Base-by-base conservation (phyloP, 2,888 invertebrate genomes). In the Acrocyrtus sp. region DNA sequence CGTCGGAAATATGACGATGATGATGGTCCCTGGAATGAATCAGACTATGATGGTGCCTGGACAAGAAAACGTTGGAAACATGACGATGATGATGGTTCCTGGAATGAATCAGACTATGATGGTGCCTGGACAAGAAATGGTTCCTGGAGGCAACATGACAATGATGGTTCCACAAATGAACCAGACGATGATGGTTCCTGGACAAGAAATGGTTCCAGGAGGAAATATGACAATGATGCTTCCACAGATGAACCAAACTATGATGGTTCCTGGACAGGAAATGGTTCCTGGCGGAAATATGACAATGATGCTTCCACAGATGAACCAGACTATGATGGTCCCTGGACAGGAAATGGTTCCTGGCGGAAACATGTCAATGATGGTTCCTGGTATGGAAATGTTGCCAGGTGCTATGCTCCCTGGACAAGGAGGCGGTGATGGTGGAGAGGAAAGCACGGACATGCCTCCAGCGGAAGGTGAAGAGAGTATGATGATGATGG, bases 181-280 rank as follows among this genome's bases (percentile, higher is more conserved):
- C n/a, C n/a, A n/a, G n/a, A n/a, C n/a, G 39, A 60, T 60, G 60
- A 60, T 60, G 60, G 21, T 60, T 6, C 60, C 60, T 5, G 60
- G 60, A 29, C 60, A 60, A 21, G 60, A 60, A 5, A 60, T 60
- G 60, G 17, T 60, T 27, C n/a, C n/a, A n/a, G n/a, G n/a, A n/a
- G n/a, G n/a, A n/a, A n/a, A n/a, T n/a, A n/a, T 3, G 17, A 15
- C 51, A 8, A 51, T 51, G 51, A 51, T 51, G 51, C 27, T 48
- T 6, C n/a, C n/a, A n/a, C 53, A 26, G 3, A 53, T 27, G 6
- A 58, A 58, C 21, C 22, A 58, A 15, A 47, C 58, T 10, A 58
- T 58, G 48, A 61, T 61, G 61, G 5, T 47, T 6, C 62, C 62
- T 1, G 62, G 62, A 12, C 62, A 62, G 29, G 61, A 60, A 47